Conservation (phyloP, 2,113 vertebrate species). For the Sarotherodon lohbergeri region DNA sequence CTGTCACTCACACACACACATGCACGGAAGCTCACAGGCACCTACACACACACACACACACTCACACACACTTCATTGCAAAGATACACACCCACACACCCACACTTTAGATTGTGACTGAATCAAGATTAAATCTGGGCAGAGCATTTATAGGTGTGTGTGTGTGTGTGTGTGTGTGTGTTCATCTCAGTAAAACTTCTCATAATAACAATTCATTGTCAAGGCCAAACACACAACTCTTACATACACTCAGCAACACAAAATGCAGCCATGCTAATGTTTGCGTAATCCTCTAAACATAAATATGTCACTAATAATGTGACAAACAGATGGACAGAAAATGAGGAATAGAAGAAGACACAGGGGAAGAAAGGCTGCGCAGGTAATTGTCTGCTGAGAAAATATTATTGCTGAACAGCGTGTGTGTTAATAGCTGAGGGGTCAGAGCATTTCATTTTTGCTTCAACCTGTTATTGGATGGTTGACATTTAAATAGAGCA, state of each 20-base stretch:
- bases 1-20: slow-evolving; percentile 69
- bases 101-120: slow-evolving; percentile 23
- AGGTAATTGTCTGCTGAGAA: slow-evolving; percentile 36
- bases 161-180: not conserved
- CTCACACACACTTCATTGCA: slow-evolving; percentile 30
- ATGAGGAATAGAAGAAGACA: not conserved
- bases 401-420: slow-evolving; percentile 31
- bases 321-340: not conserved
- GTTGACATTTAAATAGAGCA: slow-evolving; percentile 65
- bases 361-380: not conserved
- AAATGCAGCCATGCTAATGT: not conserved
- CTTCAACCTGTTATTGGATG: slow-evolving; percentile 49
- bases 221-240: slow-evolving; percentile 37
- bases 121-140: slow-evolving; percentile 55
- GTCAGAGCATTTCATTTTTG: slow-evolving; percentile 55
- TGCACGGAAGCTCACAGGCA: not conserved
- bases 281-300: slow-evolving; percentile 23
- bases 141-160: not conserved
- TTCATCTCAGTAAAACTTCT: slow-evolving; percentile 32
- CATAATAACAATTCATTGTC: slow-evolving; percentile 38
- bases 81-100: not conserved
- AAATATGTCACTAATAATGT: slow-evolving; percentile 31
- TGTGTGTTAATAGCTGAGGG: slow-evolving; percentile 28
- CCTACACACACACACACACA: not conserved
- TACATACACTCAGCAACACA: not conserved